These are phyloP conservation scores for Chrysaora quinquecirrha DNA, from an alignment of 30 jellyfish, hydroid and myxozoan genomes.

Conservation along the genomic window DNA sequence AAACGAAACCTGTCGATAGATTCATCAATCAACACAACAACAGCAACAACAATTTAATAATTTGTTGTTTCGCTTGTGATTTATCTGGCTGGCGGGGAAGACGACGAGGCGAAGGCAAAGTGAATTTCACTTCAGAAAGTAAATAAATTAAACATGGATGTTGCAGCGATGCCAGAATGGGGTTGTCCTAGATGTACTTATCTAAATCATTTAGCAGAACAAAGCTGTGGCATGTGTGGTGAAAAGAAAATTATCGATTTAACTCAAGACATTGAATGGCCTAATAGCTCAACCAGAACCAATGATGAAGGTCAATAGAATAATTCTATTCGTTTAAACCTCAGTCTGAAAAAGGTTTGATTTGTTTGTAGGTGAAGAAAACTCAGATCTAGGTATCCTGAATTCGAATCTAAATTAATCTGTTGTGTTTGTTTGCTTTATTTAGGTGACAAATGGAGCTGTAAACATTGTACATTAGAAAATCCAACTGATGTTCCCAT, in stretches of 20 bases:
- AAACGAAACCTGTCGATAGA: too few species aligned
- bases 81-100: too few species aligned
- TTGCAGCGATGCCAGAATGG: neutral
- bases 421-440: too few species aligned
- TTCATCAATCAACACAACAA: neutral
- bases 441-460: constrained; percentile 56
- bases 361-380: neutral
- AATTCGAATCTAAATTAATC: too few species aligned
- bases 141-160: neutral
- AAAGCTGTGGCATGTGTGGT: neutral
- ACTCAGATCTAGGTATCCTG: neutral
- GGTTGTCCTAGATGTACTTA: constrained; percentile 2
- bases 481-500: neutral
- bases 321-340: too few species aligned
- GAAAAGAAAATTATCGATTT: neutral
- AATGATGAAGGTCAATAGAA: neutral
- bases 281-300: neutral
- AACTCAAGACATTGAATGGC: neutral
- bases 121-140: too few species aligned
- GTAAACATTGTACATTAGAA: constrained; percentile 60
- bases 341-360: too few species aligned
- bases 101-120: too few species aligned
- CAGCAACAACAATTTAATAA: neutral
- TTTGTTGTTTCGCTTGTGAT: neutral
- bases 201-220: neutral